These are phyloP conservation scores for Matsumyia berberina DNA, from an alignment of 2,888 invertebrate genomes.

Conservation along the genomic window DNA sequence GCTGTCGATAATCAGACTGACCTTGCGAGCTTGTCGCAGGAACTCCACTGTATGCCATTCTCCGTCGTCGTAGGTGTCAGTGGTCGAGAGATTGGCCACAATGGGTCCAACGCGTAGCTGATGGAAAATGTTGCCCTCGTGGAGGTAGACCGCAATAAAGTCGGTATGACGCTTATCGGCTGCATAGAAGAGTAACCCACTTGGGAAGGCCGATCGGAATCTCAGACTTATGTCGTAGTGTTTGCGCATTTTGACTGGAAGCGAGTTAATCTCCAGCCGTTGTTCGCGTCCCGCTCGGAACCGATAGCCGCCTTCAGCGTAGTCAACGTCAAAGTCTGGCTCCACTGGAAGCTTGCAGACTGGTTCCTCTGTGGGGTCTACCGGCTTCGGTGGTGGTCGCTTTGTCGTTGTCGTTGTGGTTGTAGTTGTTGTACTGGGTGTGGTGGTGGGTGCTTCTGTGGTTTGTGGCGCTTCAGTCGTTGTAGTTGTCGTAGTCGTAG, in stretches of 20 bases:
- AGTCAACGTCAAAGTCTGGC: slow-evolving; percentile 82
- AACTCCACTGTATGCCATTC: slow-evolving; percentile 92
- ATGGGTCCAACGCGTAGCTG: slow-evolving; percentile 87
- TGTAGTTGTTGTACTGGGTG: slow-evolving; percentile 79
- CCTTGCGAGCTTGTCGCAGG: slow-evolving; percentile 87
- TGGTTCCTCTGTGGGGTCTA: slow-evolving; percentile 79
- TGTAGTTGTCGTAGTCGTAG: slow-evolving; percentile 74
- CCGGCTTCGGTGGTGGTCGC: slow-evolving; percentile 63
- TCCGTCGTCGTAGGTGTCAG: slow-evolving; percentile 88
- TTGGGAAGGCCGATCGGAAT: slow-evolving; percentile 89
- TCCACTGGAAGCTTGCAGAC: slow-evolving; percentile 82
- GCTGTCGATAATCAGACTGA: slow-evolving; percentile 84
- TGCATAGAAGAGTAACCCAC: slow-evolving; percentile 94
- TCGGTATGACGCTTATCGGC: slow-evolving; percentile 87
- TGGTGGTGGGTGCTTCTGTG: slow-evolving; percentile 78
- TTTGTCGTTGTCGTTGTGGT: slow-evolving; percentile 78
- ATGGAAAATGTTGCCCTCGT: slow-evolving; percentile 90
- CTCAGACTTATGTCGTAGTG: slow-evolving; percentile 90
- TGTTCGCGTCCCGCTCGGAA: slow-evolving; percentile 86
- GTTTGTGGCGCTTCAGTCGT: slow-evolving; percentile 77
- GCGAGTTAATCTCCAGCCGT: slow-evolving; percentile 89
- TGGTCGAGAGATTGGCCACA: slow-evolving; percentile 86
- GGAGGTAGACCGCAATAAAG: slow-evolving; percentile 90
- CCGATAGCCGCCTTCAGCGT: slow-evolving; percentile 81
- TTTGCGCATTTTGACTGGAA: slow-evolving; percentile 87